Conservation (phyloP, 2,113 vertebrate species). For the Sceloporus tristichus region DNA sequence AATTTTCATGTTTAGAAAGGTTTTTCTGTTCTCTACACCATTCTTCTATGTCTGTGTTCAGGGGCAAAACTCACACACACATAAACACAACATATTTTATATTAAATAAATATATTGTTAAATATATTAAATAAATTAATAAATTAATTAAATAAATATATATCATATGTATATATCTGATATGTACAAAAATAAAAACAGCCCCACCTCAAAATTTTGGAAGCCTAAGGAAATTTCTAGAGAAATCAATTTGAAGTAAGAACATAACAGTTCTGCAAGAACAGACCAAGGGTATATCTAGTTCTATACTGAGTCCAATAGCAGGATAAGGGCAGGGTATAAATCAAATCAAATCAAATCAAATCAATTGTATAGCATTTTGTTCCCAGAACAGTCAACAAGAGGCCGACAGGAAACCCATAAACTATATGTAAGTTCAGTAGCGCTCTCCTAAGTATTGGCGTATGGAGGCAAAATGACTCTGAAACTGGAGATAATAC, state of each 20-base stretch:
- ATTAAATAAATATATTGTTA: no score
- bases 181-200: neutral
- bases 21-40: neutral
- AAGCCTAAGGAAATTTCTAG: neutral
- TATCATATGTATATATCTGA: no score
- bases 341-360: no score
- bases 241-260: neutral
- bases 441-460: neutral
- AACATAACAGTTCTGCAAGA: neutral
- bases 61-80: no score
- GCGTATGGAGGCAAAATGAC: neutral
- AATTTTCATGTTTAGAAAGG: neutral
- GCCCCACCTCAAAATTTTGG: neutral
- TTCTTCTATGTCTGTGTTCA: neutral
- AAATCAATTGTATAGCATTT: neutral
- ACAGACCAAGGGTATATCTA: neutral
- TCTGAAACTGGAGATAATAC: neutral
- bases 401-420: neutral
- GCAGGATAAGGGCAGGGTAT: neutral
- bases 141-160: no score
- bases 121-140: no score
- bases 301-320: neutral
- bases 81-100: no score
- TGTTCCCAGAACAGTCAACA: neutral
- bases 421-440: no score